These are phyloP conservation scores for Amniataba percoides DNA, from an alignment of 2,797 vertebrate genomes.

Conservation along the genomic window DNA sequence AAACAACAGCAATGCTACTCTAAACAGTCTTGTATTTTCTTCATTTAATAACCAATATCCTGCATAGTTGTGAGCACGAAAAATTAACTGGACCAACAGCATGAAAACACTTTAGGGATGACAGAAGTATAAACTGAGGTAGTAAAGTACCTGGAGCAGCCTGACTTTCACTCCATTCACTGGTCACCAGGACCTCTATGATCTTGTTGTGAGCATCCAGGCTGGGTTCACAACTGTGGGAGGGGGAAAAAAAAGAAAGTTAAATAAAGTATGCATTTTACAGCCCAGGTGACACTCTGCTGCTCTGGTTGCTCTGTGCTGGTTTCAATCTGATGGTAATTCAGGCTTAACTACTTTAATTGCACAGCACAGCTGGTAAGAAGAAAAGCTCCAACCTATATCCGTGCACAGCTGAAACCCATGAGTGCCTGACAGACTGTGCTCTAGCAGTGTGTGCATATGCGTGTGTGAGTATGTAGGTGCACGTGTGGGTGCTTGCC, in stretches of 20 bases:
- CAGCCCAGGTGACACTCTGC: slow-evolving; percentile 33
- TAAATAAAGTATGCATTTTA: slow-evolving; percentile 49
- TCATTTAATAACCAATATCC: no score
- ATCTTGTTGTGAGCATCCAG: slow-evolving; percentile 92
- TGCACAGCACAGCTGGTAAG: slow-evolving; percentile 66
- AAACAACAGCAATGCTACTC: background rate
- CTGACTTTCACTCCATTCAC: slow-evolving; percentile 93
- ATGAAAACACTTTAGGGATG: background rate
- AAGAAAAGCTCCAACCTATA: slow-evolving; percentile 63
- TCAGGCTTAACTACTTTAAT: slow-evolving; percentile 67
- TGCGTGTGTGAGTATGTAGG: background rate
- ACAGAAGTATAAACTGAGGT: background rate
- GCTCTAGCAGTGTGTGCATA: slow-evolving; percentile 1
- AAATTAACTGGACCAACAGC: background rate
- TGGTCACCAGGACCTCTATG: slow-evolving; percentile 93
- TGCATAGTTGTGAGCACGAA: background rate
- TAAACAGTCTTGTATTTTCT: background rate
- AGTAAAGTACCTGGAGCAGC: slow-evolving; percentile 91
- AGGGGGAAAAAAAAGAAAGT: slow-evolving; percentile 29
- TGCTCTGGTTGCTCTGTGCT: slow-evolving; percentile 18
- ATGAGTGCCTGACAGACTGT: slow-evolving; percentile 38
- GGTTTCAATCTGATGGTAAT: slow-evolving; percentile 62
- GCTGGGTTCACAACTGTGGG: slow-evolving; percentile 90
- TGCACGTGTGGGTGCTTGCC: slow-evolving; percentile 7
- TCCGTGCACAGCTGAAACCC: slow-evolving; percentile 49